These are phyloP conservation scores for Hypolimnas misippus DNA, from an alignment of 2,888 invertebrate species.

Conservation along the genomic window DNA sequence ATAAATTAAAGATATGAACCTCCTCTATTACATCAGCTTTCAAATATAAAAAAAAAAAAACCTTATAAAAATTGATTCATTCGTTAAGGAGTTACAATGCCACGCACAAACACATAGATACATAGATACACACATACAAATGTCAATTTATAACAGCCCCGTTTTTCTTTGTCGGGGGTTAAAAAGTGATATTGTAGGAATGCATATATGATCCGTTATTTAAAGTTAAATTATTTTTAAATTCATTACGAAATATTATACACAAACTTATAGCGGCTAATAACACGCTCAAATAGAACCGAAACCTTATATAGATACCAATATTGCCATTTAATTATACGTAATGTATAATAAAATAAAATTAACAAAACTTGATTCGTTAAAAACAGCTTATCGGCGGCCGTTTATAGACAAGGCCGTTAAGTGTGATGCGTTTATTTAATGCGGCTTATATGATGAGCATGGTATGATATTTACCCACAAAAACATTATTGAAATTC, in stretches of 20 bases:
- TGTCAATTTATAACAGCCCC: too few species aligned
- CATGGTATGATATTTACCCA: neutral
- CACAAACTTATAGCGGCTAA: neutral
- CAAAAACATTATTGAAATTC: conserved; percentile 15
- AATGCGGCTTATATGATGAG: neutral
- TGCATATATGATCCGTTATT: too few species aligned
- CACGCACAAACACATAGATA: too few species aligned
- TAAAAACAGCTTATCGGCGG: neutral
- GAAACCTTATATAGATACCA: neutral
- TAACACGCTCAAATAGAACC: neutral
- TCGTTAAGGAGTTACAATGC: too few species aligned
- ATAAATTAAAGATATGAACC: too few species aligned
- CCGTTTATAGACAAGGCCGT: neutral
- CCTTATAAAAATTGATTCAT: too few species aligned
- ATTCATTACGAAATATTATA: neutral
- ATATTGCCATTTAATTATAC: neutral
- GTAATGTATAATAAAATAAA: neutral
- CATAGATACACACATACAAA: too few species aligned
- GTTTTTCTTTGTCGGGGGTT: too few species aligned
- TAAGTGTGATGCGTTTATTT: too few species aligned
- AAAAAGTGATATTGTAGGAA: too few species aligned
- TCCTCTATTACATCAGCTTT: too few species aligned
- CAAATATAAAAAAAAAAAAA: too few species aligned
- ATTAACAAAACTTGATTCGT: conserved; percentile 10
- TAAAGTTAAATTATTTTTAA: neutral